phyloP scores from a whole-genome alignment of 2,113 vertebrate genomes.

The Pseudonaja textilis region DNA sequence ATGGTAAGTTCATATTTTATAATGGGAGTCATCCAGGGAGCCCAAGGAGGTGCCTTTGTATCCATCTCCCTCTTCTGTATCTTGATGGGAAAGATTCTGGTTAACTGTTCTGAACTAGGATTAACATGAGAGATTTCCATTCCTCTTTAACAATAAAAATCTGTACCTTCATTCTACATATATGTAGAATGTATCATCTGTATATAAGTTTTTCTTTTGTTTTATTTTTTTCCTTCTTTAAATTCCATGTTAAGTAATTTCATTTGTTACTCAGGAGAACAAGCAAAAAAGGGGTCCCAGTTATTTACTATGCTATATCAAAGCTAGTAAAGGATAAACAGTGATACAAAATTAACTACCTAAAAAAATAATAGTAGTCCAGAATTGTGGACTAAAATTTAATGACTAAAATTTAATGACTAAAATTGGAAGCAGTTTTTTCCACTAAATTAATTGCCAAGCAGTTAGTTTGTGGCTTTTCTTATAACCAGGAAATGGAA shows the following conservation, averaged over 20 bases:
- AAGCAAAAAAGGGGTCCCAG: not conserved
- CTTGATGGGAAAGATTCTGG: not conserved
- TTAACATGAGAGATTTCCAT: not conserved
- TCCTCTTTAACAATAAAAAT: not conserved
- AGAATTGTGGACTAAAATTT: not conserved
- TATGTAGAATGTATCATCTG: not conserved
- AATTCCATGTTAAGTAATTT: not conserved
- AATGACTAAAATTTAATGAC: not conserved
- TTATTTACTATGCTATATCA: not conserved
- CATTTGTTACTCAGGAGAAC: not conserved
- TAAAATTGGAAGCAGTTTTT: not conserved
- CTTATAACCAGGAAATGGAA: constrained; percentile 37
- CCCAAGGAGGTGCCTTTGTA: not conserved
- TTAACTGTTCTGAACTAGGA: not conserved
- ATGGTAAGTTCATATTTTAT: not conserved
- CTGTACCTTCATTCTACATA: not conserved
- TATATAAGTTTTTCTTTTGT: not conserved
- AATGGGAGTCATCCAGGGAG: not conserved
- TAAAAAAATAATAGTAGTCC: not conserved
- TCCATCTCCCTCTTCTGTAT: not conserved
- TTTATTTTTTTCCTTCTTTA: not conserved
- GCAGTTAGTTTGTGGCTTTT: constrained; percentile 1
- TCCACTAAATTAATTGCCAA: not conserved
- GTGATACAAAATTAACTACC: not conserved
- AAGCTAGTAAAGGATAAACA: not conserved